Percentiles rank a stretch among this genome's conserved stretches.
Evolutionary conservation across 2,797 vertebrate genomes (phyloP).

Genomic region (Masticophis lateralis): DNA sequence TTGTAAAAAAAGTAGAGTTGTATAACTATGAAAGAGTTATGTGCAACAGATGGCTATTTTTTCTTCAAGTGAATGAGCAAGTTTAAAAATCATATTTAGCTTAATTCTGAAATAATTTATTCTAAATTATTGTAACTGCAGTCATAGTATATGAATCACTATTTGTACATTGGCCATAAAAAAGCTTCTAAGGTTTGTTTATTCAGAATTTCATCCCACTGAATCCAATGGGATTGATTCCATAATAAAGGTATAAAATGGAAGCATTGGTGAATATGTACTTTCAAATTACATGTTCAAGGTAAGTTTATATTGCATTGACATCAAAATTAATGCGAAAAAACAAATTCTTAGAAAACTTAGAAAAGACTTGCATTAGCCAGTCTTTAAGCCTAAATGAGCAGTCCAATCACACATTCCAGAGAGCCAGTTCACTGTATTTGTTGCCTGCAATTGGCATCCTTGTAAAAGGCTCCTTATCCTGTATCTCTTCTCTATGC

Average conservation of each 20-base stretch:
- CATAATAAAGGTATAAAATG: not conserved
- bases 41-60: not conserved
- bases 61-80: not conserved
- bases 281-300: not conserved
- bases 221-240: not conserved
- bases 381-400: not conserved
- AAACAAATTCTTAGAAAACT: not conserved
- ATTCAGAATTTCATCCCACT: not conserved
- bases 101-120: not conserved
- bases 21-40: not conserved
- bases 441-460: not conserved
- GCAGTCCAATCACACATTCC: not conserved
- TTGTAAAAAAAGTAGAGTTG: not conserved
- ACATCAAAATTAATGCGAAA: not conserved
- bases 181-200: not conserved
- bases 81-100: not conserved
- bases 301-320: not conserved
- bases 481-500: not conserved
- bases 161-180: not conserved
- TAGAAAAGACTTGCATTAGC: not conserved
- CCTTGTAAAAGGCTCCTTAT: not conserved
- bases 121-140: not conserved
- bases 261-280: not conserved
- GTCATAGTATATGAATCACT: not conserved
- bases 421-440: not conserved